Percentiles rank a stretch among this genome's conserved stretches.
Conservation (phyloP, 1,140 invertebrate genomes). For the Tyrophagus putrescentiae region DNA sequence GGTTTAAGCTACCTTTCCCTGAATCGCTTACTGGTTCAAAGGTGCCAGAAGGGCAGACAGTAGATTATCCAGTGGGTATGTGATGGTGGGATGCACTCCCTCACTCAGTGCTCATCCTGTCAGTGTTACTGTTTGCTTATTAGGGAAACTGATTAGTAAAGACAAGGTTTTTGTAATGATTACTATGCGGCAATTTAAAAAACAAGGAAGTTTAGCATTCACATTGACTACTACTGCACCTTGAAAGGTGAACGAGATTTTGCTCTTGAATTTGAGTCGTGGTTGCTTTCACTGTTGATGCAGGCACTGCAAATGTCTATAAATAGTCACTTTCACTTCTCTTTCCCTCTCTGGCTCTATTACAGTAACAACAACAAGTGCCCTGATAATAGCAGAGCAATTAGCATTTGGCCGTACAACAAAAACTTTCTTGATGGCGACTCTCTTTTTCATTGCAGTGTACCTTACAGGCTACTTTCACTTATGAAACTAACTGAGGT, state of each 20-base stretch:
- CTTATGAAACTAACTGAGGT: no score
- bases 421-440: no score
- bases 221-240: not conserved
- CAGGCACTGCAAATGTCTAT: not conserved
- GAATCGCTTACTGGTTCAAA: no score
- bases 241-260: conserved; percentile 17
- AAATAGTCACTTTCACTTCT: not conserved
- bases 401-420: no score
- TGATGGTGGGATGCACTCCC: no score
- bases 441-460: no score
- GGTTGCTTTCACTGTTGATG: not conserved
- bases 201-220: not conserved
- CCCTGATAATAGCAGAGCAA: not conserved
- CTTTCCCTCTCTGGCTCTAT: not conserved
- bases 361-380: not conserved
- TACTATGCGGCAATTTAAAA: not conserved
- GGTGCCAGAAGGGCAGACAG: no score
- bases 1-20: not conserved
- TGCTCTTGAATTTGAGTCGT: not conserved
- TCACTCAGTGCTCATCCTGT: no score
- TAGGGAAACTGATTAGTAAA: not conserved
- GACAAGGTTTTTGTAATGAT: not conserved
- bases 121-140: not conserved
- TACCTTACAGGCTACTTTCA: no score
- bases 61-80: no score